Percentiles rank a stretch among this genome's conserved stretches.
phyloP scores from a whole-genome alignment of 2,888 invertebrate species.

The Nasonovia ribisnigri region DNA sequence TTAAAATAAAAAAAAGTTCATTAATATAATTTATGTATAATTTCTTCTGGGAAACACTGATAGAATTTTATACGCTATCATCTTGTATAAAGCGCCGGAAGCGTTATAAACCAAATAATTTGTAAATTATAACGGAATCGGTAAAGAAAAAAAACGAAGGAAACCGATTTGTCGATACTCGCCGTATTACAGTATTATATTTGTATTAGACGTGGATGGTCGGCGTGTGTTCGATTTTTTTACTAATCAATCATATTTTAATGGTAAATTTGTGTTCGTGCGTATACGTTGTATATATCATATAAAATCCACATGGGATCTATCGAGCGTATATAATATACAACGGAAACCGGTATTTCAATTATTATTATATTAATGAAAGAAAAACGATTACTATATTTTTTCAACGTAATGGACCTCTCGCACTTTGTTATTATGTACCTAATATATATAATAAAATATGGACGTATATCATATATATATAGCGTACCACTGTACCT shows the following conservation, averaged over 20 bases:
- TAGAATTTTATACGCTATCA: background rate
- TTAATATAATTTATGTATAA: background rate
- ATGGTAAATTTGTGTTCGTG: background rate
- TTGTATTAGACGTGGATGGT: background rate
- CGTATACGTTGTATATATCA: background rate
- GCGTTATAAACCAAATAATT: background rate
- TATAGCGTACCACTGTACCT: background rate
- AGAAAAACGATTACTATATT: conserved; percentile 40
- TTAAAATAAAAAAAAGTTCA: background rate
- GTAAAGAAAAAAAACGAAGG: background rate
- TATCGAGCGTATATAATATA: background rate
- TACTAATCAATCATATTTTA: background rate
- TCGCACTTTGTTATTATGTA: background rate
- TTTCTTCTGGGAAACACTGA: background rate
- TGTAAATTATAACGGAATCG: background rate
- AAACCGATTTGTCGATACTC: conserved; percentile 1
- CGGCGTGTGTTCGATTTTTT: background rate
- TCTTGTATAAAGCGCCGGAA: background rate
- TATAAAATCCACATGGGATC: background rate
- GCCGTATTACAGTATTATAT: background rate
- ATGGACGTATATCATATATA: background rate
- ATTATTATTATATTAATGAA: conserved; percentile 34
- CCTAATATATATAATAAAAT: background rate
- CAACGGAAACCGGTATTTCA: conserved; percentile 54
- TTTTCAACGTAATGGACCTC: background rate